These are phyloP conservation scores for Ovibos moschatus DNA, from an alignment of 2,113 vertebrate genomes.

Conservation along the genomic window DNA sequence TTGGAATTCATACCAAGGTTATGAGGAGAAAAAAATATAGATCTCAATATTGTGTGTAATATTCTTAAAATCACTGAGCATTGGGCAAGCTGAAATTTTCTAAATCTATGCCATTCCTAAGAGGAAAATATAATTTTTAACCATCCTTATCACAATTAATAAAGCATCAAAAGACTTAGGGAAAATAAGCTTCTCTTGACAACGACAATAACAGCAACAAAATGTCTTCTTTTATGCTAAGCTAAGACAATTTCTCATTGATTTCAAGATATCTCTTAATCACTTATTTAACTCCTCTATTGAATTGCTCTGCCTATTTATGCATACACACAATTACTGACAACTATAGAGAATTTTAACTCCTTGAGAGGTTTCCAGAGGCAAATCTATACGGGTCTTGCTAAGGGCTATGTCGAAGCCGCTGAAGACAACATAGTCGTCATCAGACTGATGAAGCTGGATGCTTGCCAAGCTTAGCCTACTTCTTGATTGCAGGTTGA, in stretches of 20 bases:
- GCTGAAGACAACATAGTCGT: neutral
- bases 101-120: constrained; percentile 34
- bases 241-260: constrained; percentile 64
- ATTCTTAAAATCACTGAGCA: constrained; percentile 42
- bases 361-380: constrained; percentile 27
- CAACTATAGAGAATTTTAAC: constrained; percentile 63
- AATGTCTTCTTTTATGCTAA: constrained; percentile 48
- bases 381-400: constrained; percentile 23
- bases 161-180: constrained; percentile 50
- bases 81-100: constrained; percentile 50
- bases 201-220: neutral
- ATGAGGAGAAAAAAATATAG: constrained; percentile 27
- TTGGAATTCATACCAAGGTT: constrained; percentile 50
- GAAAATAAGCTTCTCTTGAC: constrained; percentile 42
- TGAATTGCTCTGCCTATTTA: constrained; percentile 63
- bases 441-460: neutral
- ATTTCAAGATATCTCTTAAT: constrained; percentile 67
- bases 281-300: constrained; percentile 63
- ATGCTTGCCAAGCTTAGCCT: neutral
- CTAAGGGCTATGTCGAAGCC: neutral
- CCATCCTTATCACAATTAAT: constrained; percentile 55
- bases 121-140: constrained; percentile 54
- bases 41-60: constrained; percentile 25
- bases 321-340: constrained; percentile 61
- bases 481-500: neutral